Percentiles rank a stretch among this genome's conserved stretches.
Conservation (phyloP, 23 tunicate genomes). For the Ascidia mentula region DNA sequence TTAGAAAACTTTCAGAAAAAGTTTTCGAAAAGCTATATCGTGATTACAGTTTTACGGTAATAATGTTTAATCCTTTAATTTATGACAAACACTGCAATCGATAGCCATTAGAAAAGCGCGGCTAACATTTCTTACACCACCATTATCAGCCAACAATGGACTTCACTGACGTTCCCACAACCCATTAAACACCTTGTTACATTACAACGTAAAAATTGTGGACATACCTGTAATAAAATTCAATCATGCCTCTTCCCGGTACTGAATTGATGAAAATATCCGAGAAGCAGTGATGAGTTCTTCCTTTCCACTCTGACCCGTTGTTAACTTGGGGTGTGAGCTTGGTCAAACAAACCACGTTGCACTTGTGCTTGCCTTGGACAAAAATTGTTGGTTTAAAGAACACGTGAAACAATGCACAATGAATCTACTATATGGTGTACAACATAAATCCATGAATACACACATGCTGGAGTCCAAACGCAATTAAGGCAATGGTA, state of each 20-base stretch:
- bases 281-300: constrained; percentile 12
- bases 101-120: too few species aligned
- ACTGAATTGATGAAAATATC: constrained; percentile 29
- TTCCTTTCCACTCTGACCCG: constrained; percentile 33
- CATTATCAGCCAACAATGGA: too few species aligned
- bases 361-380: constrained; percentile 19
- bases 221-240: constrained; percentile 36
- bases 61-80: too few species aligned
- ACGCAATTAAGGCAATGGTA: too few species aligned
- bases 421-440: background rate
- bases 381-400: background rate
- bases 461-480: background rate
- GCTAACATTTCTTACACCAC: too few species aligned
- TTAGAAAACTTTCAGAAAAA: too few species aligned
- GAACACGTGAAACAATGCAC: background rate
- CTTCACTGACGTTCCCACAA: too few species aligned
- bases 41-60: too few species aligned
- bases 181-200: background rate
- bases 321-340: constrained; percentile 18
- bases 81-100: too few species aligned
- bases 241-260: constrained; percentile 41
- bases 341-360: constrained; percentile 18
- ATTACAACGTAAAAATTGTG: background rate
- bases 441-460: background rate
- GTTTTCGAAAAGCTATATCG: too few species aligned